Percentiles rank a stretch among this genome's conserved stretches.
Evolutionary conservation across 2,113 vertebrate genomes (phyloP).

Genomic region (Polypterus bichir): DNA sequence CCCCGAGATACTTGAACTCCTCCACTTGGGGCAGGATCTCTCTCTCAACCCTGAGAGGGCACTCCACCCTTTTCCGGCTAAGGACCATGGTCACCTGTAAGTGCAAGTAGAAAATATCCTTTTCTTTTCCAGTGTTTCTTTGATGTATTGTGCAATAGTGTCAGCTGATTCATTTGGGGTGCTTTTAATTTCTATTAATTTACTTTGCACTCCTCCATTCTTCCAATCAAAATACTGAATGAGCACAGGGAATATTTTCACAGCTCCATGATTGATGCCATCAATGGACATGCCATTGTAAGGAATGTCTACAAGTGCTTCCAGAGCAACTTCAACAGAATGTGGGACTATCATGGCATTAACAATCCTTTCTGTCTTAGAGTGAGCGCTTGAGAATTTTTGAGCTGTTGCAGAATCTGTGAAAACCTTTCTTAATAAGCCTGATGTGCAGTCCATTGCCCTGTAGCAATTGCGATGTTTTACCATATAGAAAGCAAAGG

Average conservation of each 20-base stretch:
- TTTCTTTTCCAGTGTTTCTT: constrained; percentile 19
- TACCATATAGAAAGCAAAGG: constrained; percentile 10
- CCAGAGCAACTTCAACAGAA: constrained; percentile 17
- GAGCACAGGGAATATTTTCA: not conserved
- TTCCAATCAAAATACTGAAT: not conserved
- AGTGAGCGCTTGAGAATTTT: constrained; percentile 8
- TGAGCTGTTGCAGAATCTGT: constrained; percentile 11
- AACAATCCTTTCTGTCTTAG: constrained; percentile 19
- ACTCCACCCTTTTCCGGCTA: too few species aligned
- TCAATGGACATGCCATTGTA: not conserved
- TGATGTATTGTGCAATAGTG: not conserved
- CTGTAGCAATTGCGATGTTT: constrained; percentile 16
- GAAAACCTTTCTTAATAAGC: constrained; percentile 15
- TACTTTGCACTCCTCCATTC: not conserved
- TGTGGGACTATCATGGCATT: constrained; percentile 11
- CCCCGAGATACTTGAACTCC: too few species aligned
- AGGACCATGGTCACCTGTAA: constrained; percentile 7
- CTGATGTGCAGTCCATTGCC: constrained; percentile 18
- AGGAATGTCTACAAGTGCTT: not conserved
- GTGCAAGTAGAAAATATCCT: constrained; percentile 16
- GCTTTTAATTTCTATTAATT: not conserved
- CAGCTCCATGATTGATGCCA: not conserved
- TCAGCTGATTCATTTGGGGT: not conserved
- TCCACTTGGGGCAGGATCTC: too few species aligned
- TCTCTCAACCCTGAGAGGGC: too few species aligned